These are phyloP conservation scores for Leptinotarsa tumamoca DNA, from an alignment of 2,888 invertebrate genomes.

Conservation along the genomic window DNA sequence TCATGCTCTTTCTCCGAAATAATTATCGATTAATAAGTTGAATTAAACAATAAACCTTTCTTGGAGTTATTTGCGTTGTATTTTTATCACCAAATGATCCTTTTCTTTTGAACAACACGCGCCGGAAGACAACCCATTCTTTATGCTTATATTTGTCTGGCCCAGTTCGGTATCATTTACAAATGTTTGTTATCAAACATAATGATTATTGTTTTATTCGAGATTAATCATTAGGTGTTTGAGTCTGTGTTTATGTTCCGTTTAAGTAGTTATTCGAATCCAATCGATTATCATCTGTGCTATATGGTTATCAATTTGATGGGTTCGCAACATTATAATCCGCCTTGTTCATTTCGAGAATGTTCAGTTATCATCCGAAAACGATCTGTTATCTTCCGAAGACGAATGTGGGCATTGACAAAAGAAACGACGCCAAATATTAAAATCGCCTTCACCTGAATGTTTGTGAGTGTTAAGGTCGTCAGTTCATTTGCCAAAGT, in stretches of 20 bases:
- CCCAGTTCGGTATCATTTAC: constrained; percentile 41
- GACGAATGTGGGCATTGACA: too few species aligned
- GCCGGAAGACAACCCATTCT: neutral
- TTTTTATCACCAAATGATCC: neutral
- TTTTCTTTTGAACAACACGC: neutral
- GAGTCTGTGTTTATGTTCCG: constrained; percentile 4
- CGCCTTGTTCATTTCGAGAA: neutral
- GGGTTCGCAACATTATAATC: neutral
- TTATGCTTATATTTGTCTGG: constrained; percentile 31
- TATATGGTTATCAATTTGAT: neutral
- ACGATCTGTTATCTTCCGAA: too few species aligned
- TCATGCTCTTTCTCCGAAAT: too few species aligned
- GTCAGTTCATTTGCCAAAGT: too few species aligned
- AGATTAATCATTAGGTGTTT: constrained; percentile 32
- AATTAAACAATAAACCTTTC: neutral
- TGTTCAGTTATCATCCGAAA: neutral
- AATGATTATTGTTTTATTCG: constrained; percentile 33
- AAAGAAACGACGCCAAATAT: too few species aligned
- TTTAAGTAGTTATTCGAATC: neutral
- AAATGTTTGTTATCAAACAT: constrained; percentile 36
- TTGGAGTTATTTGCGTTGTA: neutral
- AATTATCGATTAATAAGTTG: too few species aligned
- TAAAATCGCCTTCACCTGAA: too few species aligned
- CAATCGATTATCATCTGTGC: neutral
- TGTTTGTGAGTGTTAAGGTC: too few species aligned